Evolutionary conservation across 2,888 invertebrate species (phyloP), one percentile per base, ranked within the genome.

Genomic region (Conus canariensis): DNA sequence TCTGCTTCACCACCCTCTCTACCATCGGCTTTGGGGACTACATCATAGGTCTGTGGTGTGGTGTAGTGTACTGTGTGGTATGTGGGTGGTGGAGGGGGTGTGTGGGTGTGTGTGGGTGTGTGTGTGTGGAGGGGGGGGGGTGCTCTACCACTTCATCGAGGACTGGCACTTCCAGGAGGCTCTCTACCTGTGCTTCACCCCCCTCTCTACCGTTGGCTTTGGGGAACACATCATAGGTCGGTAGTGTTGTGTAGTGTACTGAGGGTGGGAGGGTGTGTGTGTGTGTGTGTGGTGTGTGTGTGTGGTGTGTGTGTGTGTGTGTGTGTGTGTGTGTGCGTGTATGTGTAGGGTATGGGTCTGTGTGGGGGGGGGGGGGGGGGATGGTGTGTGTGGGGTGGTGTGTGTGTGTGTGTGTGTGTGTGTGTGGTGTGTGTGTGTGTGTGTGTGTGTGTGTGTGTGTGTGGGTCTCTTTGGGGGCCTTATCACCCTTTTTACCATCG

Each of bases 171-270:
- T 94, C 90, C 92, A 94, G 92, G 94, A 95, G 85, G 93, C 94
- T 0, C 90, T 95, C 45, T 95, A 95, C 87, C 94, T 94, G 90
- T 94, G 94, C 85, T 94, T 94, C 91, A 94, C 94, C 3, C 94
- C 95, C 0, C 92, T 95, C 58, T 94, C 93, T 74, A 95, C 94
- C 30, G 94, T 95, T 22, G 95, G 94, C 85, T 95, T 95, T 89
- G 94, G 95, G 0, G 94, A 94, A 88, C 94, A 94, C 87, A 93
- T 95, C 90, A 94, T 94, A 88, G 95, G 95, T 95, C 90, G 92
- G 93, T 30, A 14, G 9, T 60, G 9, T 60, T 60, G 60, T 88
- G 19, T 70, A 12, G 80, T 9, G 25, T 80, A n/a, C 10, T 9
- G 9, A 64, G 64, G n/a, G n/a, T n/a, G n/a, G n/a, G 91, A 0